These are phyloP conservation scores for Python bivittatus DNA, from an alignment of 2,113 vertebrate genomes.

Conservation along the genomic window DNA sequence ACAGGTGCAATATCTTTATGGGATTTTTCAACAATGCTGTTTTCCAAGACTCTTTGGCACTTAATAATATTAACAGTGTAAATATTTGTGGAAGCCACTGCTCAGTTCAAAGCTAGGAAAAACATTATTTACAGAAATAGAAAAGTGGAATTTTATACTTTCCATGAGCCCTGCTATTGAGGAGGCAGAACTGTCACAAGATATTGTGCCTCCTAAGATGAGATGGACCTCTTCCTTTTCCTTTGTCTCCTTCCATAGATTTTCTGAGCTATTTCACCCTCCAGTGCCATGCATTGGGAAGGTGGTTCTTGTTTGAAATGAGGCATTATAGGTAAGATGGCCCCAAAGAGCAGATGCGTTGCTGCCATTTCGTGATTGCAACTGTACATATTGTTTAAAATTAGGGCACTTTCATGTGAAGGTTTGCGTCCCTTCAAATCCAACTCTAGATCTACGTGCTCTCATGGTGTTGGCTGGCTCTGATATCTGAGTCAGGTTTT, in stretches of 20 bases:
- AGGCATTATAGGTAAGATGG: not conserved
- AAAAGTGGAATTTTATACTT: not conserved
- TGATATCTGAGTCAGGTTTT: not conserved
- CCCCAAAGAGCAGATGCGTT: not conserved
- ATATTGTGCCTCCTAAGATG: not conserved
- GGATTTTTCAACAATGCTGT: slow-evolving; percentile 46
- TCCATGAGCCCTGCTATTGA: not conserved
- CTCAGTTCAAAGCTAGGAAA: not conserved
- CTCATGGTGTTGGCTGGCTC: not conserved
- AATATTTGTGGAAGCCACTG: slow-evolving; percentile 42
- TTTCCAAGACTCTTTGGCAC: slow-evolving; percentile 50
- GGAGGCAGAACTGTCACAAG: not conserved
- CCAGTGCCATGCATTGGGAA: not conserved
- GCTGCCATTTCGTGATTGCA: no score
- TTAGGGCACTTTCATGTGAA: not conserved
- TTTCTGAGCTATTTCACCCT: not conserved
- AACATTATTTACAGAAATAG: slow-evolving; percentile 9
- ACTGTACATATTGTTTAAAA: not conserved
- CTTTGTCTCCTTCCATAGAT: not conserved
- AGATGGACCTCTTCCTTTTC: not conserved
- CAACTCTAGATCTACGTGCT: not conserved
- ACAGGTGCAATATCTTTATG: slow-evolving; percentile 37
- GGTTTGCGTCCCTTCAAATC: not conserved
- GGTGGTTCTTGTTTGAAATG: not conserved
- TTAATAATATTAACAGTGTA: slow-evolving; percentile 42